Conservation (phyloP, 2,888 invertebrate species). For the Ethmia dodecea region DNA sequence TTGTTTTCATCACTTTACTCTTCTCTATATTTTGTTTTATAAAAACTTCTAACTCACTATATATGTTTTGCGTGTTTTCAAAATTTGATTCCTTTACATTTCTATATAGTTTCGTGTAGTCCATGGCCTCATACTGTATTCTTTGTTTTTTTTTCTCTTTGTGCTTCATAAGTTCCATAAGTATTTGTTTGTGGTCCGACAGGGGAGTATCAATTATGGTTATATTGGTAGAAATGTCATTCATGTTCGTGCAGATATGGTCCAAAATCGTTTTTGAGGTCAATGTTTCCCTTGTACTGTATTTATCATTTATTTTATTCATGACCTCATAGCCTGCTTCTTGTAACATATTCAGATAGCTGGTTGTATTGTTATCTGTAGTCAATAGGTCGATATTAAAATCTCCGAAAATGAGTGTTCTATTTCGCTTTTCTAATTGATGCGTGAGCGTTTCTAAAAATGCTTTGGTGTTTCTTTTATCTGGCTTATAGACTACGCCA, state of each 20-base stretch:
- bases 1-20: slow-evolving; percentile 6
- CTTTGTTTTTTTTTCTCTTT: background rate
- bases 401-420: too few species aligned
- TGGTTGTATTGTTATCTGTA: background rate
- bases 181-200: slow-evolving; percentile 12
- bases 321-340: slow-evolving; percentile 10
- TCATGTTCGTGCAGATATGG: slow-evolving; percentile 8
- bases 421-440: background rate
- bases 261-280: slow-evolving; percentile 6
- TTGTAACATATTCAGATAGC: slow-evolving; percentile 1
- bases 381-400: too few species aligned
- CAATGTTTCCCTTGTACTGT: slow-evolving; percentile 5
- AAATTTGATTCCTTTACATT: background rate
- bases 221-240: slow-evolving; percentile 1
- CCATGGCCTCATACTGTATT: slow-evolving; percentile 2
- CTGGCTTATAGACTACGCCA: slow-evolving; percentile 4
- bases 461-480: background rate
- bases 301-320: slow-evolving; percentile 5
- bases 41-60: background rate
- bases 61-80: background rate
- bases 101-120: slow-evolving; percentile 4
- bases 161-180: slow-evolving; percentile 4
- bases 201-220: slow-evolving; percentile 9
- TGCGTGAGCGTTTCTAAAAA: slow-evolving; percentile 1
- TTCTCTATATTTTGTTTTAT: slow-evolving; percentile 6